A percentile compares a stretch with the other conserved stretches of the same genome.
Evolutionary conservation across 2,113 vertebrate genomes (phyloP).

Genomic region (Chloropsis cyanopogon): DNA sequence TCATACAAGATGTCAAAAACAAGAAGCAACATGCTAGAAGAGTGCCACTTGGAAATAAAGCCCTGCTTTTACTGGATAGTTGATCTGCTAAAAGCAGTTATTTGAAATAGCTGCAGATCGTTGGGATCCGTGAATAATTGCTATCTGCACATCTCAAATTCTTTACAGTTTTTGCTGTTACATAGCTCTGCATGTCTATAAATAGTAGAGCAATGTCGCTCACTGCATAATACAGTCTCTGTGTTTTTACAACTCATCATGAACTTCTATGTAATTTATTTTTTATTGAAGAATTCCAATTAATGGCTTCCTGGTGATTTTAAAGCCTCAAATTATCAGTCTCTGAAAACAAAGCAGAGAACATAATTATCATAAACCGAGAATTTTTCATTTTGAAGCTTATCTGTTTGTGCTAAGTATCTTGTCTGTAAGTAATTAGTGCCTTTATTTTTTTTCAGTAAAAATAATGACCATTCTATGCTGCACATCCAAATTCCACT

Average conservation of each 20-base stretch:
- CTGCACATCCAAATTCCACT: conserved; percentile 81
- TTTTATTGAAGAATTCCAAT: conserved; percentile 90
- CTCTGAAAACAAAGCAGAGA: conserved; percentile 87
- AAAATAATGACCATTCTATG: conserved; percentile 85
- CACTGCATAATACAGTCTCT: conserved; percentile 81
- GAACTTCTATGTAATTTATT: conserved; percentile 87
- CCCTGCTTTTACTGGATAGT: conserved; percentile 62
- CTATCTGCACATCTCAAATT: conserved; percentile 76
- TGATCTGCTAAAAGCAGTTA: conserved; percentile 73
- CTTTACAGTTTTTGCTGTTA: conserved; percentile 74
- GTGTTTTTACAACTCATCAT: conserved; percentile 85
- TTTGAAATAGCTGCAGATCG: conserved; percentile 73
- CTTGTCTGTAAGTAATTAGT: conserved; percentile 88
- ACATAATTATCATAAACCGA: conserved; percentile 87
- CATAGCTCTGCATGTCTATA: conserved; percentile 72
- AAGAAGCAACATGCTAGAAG: conserved; percentile 56
- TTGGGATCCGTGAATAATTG: conserved; percentile 73
- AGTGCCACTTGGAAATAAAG: conserved; percentile 67
- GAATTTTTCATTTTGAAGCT: conserved; percentile 89
- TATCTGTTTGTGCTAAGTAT: conserved; percentile 89
- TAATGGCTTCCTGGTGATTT: conserved; percentile 90
- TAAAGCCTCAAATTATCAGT: conserved; percentile 89
- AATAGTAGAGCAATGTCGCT: conserved; percentile 75
- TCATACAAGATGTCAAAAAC: conserved; percentile 59
- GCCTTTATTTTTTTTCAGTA: conserved; percentile 82